Base-by-base conservation (phyloP, 2,888 invertebrate species). In the Chalcis sispes region DNA sequence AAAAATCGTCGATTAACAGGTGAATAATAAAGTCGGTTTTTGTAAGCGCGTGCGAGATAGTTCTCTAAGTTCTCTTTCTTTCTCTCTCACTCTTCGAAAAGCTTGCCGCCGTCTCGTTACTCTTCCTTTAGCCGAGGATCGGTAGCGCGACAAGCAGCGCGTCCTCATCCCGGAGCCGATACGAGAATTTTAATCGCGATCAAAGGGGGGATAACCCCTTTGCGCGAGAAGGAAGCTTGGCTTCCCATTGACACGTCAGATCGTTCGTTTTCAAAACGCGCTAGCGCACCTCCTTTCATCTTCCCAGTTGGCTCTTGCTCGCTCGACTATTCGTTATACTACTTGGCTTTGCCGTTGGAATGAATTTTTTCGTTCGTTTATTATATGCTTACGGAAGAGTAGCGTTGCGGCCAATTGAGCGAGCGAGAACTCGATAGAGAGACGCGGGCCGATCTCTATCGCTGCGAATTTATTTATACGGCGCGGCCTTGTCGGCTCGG, bases 191-290 rank as follows among this genome's bases (percentile, higher is more conserved):
- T 27, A 42, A 71, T 71, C 61, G 61, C 27, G 71, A 71, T 62
- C n/a, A n/a, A n/a, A n/a, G n/a, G n/a, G n/a, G n/a, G n/a, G n/a
- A n/a, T n/a, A n/a, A n/a, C n/a, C n/a, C n/a, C n/a, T n/a, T n/a
- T n/a, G n/a, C n/a, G n/a, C n/a, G n/a, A n/a, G 54, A 40, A 18
- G 3, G 58, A 29, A 2, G 8, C 42, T 13, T 25, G 2, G 13
- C 15, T n/a, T n/a, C 40, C 36, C 71, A 62, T 71, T 65, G 72
- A 64, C 72, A 48, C 56, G 56, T 56, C 64, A 32, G 46, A 32
- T 64, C 64, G 25, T 56, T 64, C 27, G 25, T 61, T 58, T 29
- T n/a, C n/a, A n/a, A n/a, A n/a, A 15, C 10, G 10, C 18, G 18
- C 1, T 20, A 20, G 18, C 2, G 5, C 1, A 36, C 3, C 56